Base-by-base conservation (phyloP, 2,797 vertebrate species). In the Enteromius unitaeniatus region DNA sequence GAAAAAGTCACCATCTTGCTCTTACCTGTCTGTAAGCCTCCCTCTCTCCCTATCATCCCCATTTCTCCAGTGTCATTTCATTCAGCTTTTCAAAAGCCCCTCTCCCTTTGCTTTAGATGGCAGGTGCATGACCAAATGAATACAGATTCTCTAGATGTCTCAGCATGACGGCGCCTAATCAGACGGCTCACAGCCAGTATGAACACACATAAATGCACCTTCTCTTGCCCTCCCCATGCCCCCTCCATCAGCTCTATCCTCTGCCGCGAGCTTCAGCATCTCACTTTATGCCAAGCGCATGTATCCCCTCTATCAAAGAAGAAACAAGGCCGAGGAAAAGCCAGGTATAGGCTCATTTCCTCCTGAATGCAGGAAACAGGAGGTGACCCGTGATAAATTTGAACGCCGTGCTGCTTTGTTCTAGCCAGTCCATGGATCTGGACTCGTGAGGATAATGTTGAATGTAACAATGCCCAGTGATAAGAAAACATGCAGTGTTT, bases 1-100 rank as follows among this genome's bases (percentile, higher is more conserved):
- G 23, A 60, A 64, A 64, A 51, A 45, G 8, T 8, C 13, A 2
- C n/a, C 23, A 51, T 82, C 60, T 82, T 28, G 42, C n/a, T 79
- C 45, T 87, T 83, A 82, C 76, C 87, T 91, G 87, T 87, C 51
- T 42, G 75, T 47, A 78, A 64, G 53, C 19, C 51, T 42, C 26
- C 51, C 26, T 77, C 34, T 2, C 28, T 40, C 17, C 51, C 73
- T 45, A 31, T 58, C 62, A 75, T 67, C 72, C 47, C 77, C 42
- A 42, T n/a, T 60, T 68, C 73, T 37, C 0, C 19, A 70, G 75
- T 72, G 58, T 82, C 88, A 81, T 69, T 84, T 69, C 62, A 67
- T 65, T 75, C 58, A 67, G 51, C 62, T 51, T 67, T 49, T 58
- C 72, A 34, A 55, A 21, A 42, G 47, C 37, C 45, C 65, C 78